phyloP scores from a whole-genome alignment of 2,113 vertebrate species.

The Paratilapia polleni region DNA sequence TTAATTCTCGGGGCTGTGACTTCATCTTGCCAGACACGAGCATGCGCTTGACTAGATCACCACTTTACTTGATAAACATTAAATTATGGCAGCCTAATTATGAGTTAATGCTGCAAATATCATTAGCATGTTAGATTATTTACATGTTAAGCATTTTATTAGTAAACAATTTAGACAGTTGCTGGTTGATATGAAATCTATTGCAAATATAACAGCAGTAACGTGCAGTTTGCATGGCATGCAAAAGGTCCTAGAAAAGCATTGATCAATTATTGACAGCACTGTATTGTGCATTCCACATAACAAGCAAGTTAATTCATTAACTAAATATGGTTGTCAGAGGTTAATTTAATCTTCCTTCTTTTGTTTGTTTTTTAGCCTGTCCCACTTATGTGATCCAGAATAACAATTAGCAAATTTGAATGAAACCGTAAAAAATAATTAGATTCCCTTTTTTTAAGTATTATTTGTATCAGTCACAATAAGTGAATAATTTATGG shows the following conservation, averaged over 20 bases:
- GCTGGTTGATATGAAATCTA: not conserved
- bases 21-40: conserved; percentile 36
- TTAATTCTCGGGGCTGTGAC: conserved; percentile 52
- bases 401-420: not conserved
- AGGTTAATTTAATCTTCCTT: not conserved
- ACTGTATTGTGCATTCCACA: not conserved
- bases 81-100: not conserved
- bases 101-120: not conserved
- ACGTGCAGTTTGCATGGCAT: not conserved
- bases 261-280: not conserved
- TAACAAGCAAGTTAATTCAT: not conserved
- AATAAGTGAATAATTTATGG: not conserved
- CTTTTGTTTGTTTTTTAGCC: not conserved
- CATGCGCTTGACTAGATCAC: conserved; percentile 2
- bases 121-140: not conserved
- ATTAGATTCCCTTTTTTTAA: not conserved
- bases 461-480: not conserved
- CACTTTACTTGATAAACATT: not conserved
- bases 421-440: not conserved
- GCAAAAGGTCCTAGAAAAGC: not conserved
- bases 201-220: not conserved
- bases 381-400: not conserved
- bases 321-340: not conserved
- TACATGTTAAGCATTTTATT: not conserved
- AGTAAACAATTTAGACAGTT: not conserved